Base-by-base conservation (phyloP, 2,888 invertebrate species). In the Zele albiditarsus region DNA sequence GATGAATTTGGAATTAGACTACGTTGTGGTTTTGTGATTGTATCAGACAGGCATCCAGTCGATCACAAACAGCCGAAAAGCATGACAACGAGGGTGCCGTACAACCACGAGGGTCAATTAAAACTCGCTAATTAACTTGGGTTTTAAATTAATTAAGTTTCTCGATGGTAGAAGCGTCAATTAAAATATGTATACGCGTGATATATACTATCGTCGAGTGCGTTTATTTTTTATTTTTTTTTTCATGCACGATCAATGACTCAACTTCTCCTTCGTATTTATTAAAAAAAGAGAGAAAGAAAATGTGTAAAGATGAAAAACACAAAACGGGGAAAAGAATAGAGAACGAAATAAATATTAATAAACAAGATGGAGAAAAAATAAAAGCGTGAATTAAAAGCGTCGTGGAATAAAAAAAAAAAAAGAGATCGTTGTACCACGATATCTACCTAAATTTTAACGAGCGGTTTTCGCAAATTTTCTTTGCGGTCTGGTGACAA, bases 401-500 rank as follows among this genome's bases (percentile, higher is more conserved):
- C 66, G 46, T 58, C 6, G 60, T 60, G 66, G 10, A 38, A 31
- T 0, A 25, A 58, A 74, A 65, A 25, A 67, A 75, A 23, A 53
- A 31, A 31, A 62, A 66, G 66, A 57, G 57, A 66, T 71, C 71
- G 74, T 74, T 77, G 77, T 71, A 67, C 73, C 73, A 28, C 16
- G 65, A 38, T 38, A 8, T 60, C 74, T 78, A 69, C 70, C 76
- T 79, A 80, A 81, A 83, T 60, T 83, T 86, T 87, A 88, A 88
- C 84, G 87, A 87, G 86, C 83, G 84, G 86, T 86, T 86, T 87
- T 85, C 83, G 58, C 38, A 82, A 85, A 85, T 86, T 86, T 86
- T 86, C 85, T 49, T 80, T 85, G 88, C 88, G 88, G 88, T 88
- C 89, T 88, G 86, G 85, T 83, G 88, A 87, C 70, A 66, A 38